phyloP scores from a whole-genome alignment of 2,888 invertebrate genomes.

The Sesia apiformis region DNA sequence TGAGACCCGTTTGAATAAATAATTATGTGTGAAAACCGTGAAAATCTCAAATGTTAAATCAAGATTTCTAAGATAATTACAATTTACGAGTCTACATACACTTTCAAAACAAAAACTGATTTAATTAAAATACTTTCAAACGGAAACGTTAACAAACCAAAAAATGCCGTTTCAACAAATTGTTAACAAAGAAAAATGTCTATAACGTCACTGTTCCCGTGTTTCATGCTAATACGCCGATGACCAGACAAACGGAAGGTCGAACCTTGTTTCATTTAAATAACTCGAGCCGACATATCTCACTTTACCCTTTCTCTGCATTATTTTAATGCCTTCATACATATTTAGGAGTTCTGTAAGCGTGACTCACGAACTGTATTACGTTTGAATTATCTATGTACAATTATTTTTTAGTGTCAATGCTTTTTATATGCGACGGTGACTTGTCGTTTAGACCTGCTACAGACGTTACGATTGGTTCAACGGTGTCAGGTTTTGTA shows the following conservation, averaged over 20 bases:
- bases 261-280: slow-evolving; percentile 44
- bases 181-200: slow-evolving; percentile 17
- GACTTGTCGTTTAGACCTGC: background rate
- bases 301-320: slow-evolving; percentile 30
- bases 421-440: background rate
- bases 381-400: slow-evolving; percentile 25
- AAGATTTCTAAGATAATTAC: too few relatives aligned
- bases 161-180: slow-evolving; percentile 15
- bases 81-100: too few relatives aligned
- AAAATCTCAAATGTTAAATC: too few relatives aligned
- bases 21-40: too few relatives aligned
- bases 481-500: too few relatives aligned
- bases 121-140: background rate
- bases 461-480: too few relatives aligned
- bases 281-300: slow-evolving; percentile 36
- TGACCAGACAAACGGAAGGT: slow-evolving; percentile 35
- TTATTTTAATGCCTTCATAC: slow-evolving; percentile 59
- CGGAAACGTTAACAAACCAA: slow-evolving; percentile 7
- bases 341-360: slow-evolving; percentile 41
- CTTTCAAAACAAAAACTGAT: slow-evolving; percentile 1
- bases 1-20: too few relatives aligned
- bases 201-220: slow-evolving; percentile 20
- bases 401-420: slow-evolving; percentile 17
- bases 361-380: slow-evolving; percentile 41
- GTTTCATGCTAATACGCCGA: slow-evolving; percentile 31